Percentiles rank a stretch among this genome's conserved stretches.
Evolutionary conservation across 2,797 vertebrate species (phyloP).

Genomic region (Aeoliscus strigatus): DNA sequence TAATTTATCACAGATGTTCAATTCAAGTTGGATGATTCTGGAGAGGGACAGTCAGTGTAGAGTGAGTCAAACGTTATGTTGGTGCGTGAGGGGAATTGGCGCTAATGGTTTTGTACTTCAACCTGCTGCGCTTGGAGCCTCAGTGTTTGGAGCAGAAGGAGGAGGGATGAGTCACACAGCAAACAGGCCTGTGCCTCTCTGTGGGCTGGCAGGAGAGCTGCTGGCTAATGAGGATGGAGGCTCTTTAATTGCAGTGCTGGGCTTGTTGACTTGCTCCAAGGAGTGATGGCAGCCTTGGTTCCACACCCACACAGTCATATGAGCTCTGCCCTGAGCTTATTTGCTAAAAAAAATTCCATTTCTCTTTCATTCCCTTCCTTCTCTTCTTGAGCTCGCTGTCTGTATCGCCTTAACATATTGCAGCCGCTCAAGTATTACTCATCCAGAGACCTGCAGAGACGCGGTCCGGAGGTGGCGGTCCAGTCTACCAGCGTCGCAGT

Average conservation of each 20-base stretch:
- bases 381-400: not conserved
- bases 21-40: too few relatives aligned
- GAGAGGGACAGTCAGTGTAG: too few relatives aligned
- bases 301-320: conserved; percentile 35
- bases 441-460: conserved; percentile 5
- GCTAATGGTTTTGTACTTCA: not conserved
- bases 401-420: conserved; percentile 4
- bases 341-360: conserved; percentile 1
- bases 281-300: conserved; percentile 11
- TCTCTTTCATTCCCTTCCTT: conserved; percentile 5
- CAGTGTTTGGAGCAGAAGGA: conserved; percentile 27
- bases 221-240: conserved; percentile 27
- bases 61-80: too few relatives aligned
- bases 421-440: conserved; percentile 14
- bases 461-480: conserved; percentile 22
- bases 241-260: conserved; percentile 25
- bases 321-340: conserved; percentile 1
- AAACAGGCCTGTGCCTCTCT: conserved; percentile 11
- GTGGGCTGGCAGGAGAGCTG: conserved; percentile 20
- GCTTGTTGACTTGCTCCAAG: conserved; percentile 19
- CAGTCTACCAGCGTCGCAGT: conserved; percentile 1
- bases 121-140: conserved; percentile 9
- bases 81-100: too few relatives aligned
- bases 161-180: conserved; percentile 40
- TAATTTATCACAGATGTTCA: too few relatives aligned